Evolutionary conservation across 2,888 invertebrate species (phyloP).

Genomic region (Trissoscelio sp.): DNA sequence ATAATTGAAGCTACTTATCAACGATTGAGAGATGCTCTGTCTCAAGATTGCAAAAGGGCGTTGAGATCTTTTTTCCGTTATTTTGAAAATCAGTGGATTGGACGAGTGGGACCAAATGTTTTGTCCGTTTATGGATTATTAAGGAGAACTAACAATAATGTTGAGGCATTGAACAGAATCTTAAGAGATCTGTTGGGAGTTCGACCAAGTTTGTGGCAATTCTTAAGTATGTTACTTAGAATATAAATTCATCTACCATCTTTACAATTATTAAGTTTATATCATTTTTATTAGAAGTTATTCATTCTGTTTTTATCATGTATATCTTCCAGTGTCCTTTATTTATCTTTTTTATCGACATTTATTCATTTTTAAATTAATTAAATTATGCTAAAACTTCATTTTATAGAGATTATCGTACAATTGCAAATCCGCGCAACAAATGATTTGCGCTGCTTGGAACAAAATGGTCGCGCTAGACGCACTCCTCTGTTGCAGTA

Average conservation of each 20-base stretch:
- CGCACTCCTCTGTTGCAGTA: background rate
- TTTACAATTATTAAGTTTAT: too few species aligned
- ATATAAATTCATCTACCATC: too few species aligned
- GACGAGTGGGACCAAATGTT: background rate
- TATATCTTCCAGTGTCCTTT: too few species aligned
- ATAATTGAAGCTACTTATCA: background rate
- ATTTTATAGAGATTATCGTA: too few species aligned
- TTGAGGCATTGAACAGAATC: slow-evolving; percentile 2
- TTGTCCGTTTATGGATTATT: background rate
- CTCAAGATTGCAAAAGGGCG: too few species aligned
- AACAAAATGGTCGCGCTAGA: slow-evolving; percentile 10
- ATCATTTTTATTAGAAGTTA: too few species aligned
- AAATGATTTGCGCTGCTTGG: background rate
- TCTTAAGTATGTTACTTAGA: too few species aligned
- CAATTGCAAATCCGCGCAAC: background rate
- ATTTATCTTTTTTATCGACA: too few species aligned
- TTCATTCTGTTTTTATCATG: too few species aligned
- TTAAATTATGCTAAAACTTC: too few species aligned
- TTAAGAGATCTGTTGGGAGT: slow-evolving; percentile 2
- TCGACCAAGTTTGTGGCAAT: background rate
- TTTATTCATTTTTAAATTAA: too few species aligned
- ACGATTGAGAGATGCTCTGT: background rate
- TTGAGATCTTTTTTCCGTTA: background rate
- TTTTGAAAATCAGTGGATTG: background rate
- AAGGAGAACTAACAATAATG: slow-evolving; percentile 4